These are phyloP conservation scores for Drosophila quadrilineata DNA, from an alignment of 1,140 invertebrate species.

Conservation along the genomic window DNA sequence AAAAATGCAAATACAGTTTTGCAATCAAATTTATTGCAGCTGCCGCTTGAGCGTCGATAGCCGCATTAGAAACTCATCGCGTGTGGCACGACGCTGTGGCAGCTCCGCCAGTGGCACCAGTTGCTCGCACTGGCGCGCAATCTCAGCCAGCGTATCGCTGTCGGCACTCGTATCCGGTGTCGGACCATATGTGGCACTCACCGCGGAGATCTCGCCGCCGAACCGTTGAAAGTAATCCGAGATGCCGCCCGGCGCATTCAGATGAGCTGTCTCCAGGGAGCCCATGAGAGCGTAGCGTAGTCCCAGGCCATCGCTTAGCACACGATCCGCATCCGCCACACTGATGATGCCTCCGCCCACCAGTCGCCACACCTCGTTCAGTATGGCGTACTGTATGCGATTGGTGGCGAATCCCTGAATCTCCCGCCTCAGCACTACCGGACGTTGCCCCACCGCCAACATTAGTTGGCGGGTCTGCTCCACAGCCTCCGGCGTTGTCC, in stretches of 20 bases:
- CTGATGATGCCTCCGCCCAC: constrained; percentile 91
- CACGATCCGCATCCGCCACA: constrained; percentile 94
- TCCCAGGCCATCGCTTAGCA: constrained; percentile 96
- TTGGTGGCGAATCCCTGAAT: constrained; percentile 96
- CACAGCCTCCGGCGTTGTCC: constrained; percentile 85
- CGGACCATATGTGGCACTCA: constrained; percentile 88
- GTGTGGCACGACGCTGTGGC: constrained; percentile 87
- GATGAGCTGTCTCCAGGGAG: constrained; percentile 94
- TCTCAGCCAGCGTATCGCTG: constrained; percentile 82
- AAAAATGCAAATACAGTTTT: constrained; percentile 3
- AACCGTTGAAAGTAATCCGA: constrained; percentile 84
- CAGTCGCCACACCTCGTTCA: constrained; percentile 95
- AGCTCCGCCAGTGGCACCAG: constrained; percentile 87
- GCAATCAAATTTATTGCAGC: constrained; percentile 58
- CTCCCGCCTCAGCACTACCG: constrained; percentile 92
- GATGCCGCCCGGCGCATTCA: constrained; percentile 96
- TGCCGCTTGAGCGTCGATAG: constrained; percentile 92
- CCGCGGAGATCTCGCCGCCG: constrained; percentile 88
- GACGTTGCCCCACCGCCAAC: constrained; percentile 93
- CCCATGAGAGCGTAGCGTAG: constrained; percentile 97
- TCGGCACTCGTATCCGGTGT: constrained; percentile 88
- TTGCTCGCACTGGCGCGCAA: constrained; percentile 87
- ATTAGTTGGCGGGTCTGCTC: constrained; percentile 88
- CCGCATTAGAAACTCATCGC: constrained; percentile 91
- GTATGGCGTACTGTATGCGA: constrained; percentile 96